These are phyloP conservation scores for Cancer borealis DNA, from an alignment of 2,888 invertebrate genomes.

Conservation along the genomic window DNA sequence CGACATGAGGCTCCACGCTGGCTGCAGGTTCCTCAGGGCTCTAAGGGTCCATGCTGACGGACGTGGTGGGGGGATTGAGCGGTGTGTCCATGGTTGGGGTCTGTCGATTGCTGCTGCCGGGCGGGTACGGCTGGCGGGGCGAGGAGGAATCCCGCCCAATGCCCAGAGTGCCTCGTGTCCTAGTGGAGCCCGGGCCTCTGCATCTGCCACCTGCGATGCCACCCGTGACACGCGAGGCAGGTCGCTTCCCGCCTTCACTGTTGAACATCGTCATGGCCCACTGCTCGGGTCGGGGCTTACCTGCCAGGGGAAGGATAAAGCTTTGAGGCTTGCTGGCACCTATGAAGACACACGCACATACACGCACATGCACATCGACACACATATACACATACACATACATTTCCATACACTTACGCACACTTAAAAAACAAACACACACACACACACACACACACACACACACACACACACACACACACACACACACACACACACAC, in stretches of 20 bases:
- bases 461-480: constrained; percentile 35
- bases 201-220: not conserved
- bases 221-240: constrained; percentile 53
- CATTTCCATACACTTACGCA: not conserved
- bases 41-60: constrained; percentile 43
- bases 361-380: no score
- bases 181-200: not conserved
- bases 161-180: constrained; percentile 1
- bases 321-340: not conserved
- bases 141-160: constrained; percentile 34
- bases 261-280: constrained; percentile 74
- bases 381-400: no score
- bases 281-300: constrained; percentile 57
- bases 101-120: not conserved
- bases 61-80: constrained; percentile 47
- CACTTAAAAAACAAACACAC: not conserved
- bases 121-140: constrained; percentile 4
- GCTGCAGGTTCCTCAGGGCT: not conserved
- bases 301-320: constrained; percentile 34
- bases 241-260: constrained; percentile 70
- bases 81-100: constrained; percentile 62
- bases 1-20: not conserved
- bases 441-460: constrained; percentile 46
- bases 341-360: not conserved
- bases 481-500: constrained; percentile 44